Evolutionary conservation across 2,113 vertebrate genomes (phyloP), one percentile per base, ranked within the genome.

Genomic region (Eublepharis macularius): DNA sequence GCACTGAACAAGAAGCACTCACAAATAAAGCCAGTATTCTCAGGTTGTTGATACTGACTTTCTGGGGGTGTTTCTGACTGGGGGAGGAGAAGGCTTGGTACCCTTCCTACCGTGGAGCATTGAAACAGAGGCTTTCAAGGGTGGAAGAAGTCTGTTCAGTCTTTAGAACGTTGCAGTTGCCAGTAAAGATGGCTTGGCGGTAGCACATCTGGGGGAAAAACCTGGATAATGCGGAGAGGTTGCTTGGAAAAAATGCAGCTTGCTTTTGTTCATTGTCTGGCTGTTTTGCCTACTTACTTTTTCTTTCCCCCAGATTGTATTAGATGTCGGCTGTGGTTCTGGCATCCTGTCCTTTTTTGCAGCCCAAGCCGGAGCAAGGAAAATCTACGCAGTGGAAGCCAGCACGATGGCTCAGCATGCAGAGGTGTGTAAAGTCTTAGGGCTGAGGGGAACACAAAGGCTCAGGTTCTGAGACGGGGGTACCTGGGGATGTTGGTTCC

Each of bases 331-430:
- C 81, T 99, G 98, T 47, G 98, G 98, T 83, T 99, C 98, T 2
- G 98, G 98, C 29, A 99, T 99, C 91, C 96, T 99, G 45, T 99
- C 98, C 0, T 99, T 99, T 95, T 99, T 99, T 3, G 98, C 98
- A 0, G 98, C 97, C 21, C 98, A 99, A 77, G 98, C 98, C 1
- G 98, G 98, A 21, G 98, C 98, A 0, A 96, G 98, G 83, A 99
- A 99, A 88, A 97, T 99, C 60, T 99, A 99, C 0, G 98, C 98
- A 0, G 98, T 99, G 89, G 98, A 99, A 87, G 98, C 98, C 88
- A 99, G 98, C 94, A 98, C 98, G 83, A 99, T 99, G 98, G 98
- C 98, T 3, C 98, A 99, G 93, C 98, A 99, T 0, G 98, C 98
- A 0, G 98, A 99, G 98, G 98, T 98, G 69, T 80, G 94, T 81